These are phyloP conservation scores for Synanceia verrucosa DNA, from an alignment of 2,797 vertebrate species.

Conservation along the genomic window DNA sequence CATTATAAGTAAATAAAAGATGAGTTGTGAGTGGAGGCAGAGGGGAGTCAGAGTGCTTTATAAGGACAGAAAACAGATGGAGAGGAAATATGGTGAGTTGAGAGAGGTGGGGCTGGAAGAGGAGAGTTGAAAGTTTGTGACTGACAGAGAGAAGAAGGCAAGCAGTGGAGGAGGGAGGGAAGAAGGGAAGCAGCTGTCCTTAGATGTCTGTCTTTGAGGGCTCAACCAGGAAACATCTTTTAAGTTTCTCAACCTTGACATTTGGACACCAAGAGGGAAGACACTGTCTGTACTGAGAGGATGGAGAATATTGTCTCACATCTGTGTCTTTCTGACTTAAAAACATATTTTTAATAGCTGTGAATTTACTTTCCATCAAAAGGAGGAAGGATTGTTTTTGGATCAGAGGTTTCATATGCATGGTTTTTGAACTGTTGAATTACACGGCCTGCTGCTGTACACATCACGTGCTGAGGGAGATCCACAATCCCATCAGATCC, in stretches of 20 bases:
- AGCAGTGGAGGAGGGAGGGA: conserved; percentile 12
- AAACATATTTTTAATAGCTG: neutral
- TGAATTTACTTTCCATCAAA: neutral
- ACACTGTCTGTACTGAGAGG: neutral
- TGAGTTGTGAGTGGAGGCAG: neutral
- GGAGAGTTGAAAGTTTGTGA: conserved; percentile 46
- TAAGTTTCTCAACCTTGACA: conserved; percentile 48
- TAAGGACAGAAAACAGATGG: conserved; percentile 43
- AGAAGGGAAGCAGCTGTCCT: conserved; percentile 70
- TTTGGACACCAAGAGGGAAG: conserved; percentile 36
- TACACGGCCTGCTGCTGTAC: neutral
- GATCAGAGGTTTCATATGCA: neutral
- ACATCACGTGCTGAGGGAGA: neutral
- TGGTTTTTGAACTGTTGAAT: conserved; percentile 3
- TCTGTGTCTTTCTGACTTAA: neutral
- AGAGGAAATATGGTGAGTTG: conserved; percentile 29
- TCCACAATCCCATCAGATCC: neutral
- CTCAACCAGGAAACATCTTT: conserved; percentile 55
- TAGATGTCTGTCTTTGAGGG: conserved; percentile 60
- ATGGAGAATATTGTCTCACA: neutral
- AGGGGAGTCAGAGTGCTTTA: neutral
- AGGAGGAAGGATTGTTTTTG: neutral
- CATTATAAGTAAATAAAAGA: conserved; percentile 21
- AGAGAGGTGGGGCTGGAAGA: conserved; percentile 14
- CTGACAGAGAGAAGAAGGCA: conserved; percentile 46